Percentiles rank a stretch among this genome's conserved stretches.
These are phyloP conservation scores for Malaclemys terrapin DNA, from an alignment of 2,113 vertebrate species.

Conservation along the genomic window DNA sequence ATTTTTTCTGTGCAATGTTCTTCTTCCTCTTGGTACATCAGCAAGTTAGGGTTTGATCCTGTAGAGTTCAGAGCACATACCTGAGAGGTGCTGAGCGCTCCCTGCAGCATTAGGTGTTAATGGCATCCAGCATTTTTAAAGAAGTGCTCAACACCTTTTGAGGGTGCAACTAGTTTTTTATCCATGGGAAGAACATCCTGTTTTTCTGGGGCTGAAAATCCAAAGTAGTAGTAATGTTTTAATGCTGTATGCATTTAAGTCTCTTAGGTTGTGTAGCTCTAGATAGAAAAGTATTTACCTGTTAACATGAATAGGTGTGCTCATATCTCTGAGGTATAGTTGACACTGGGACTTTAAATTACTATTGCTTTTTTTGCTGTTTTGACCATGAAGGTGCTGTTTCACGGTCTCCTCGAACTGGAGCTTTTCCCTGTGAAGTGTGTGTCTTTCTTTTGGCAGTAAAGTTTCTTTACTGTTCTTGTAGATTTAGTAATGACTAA, in stretches of 20 bases:
- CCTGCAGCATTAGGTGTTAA: no score
- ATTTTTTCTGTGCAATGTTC: background rate
- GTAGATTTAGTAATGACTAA: background rate
- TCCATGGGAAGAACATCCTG: background rate
- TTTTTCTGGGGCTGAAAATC: rapidly evolving
- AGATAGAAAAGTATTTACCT: background rate
- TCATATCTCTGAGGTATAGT: background rate
- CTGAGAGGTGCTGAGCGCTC: no score
- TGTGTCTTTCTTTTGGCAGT: background rate
- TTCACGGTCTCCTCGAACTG: background rate
- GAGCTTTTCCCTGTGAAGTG: background rate
- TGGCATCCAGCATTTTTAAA: no score
- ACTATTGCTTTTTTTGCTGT: background rate
- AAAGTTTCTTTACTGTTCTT: background rate
- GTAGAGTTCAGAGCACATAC: no score
- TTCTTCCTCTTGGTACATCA: background rate
- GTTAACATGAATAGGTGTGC: background rate
- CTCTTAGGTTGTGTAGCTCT: background rate
- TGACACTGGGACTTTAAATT: background rate
- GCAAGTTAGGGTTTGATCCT: background rate
- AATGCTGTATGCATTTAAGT: background rate
- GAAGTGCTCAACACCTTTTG: no score
- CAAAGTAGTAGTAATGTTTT: background rate
- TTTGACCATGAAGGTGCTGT: background rate
- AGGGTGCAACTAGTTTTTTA: background rate